Base-by-base conservation (phyloP, 2,888 invertebrate species). In the Limnephilus auricula region DNA sequence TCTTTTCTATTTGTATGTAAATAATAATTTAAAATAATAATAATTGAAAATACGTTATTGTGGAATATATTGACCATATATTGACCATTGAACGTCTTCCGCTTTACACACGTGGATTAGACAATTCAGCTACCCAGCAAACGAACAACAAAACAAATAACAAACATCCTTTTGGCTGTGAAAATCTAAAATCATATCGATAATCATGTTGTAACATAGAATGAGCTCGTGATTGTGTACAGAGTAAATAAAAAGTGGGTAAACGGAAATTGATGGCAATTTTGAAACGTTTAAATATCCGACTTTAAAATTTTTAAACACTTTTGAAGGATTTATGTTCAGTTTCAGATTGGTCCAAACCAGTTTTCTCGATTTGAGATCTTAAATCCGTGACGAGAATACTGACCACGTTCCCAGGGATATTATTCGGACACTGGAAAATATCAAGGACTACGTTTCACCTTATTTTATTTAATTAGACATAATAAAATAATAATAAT, bases 241-340 rank as follows among this genome's bases (percentile, higher is more conserved):
- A n/a, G 25, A 65, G 25, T 65, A 25, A 25, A 65, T 5, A 65
- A 25, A 25, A 25, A n/a, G 65, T 65, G 25, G n/a, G 65, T 25
- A 25, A 65, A 5, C 65, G 65, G 5, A 65, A 65, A 65, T 65
- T 25, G 25, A 18, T 0, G 18, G 65, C 34, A 82, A 82, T 34
- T 34, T 82, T 25, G 34, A 82, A 82, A 82, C 34, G 82, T 82
- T 82, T 85, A 34, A 30, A 84, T 45, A 85, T 85, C 85, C n/a
- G 85, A 85, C 85, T 85, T 85, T 85, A 85, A 30, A 85, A n/a
- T 85, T 85, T 85, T 85, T 85, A 85, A 85, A 85, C n/a, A 40
- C 45, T 25, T 40, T 37, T 40, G 85, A 85, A 85, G 85, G 85
- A 85, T 85, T 85, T 85, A 85, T 85, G 85, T 30, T 40, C 85